These are phyloP conservation scores for Spea multiplicata DNA, from an alignment of 2,113 vertebrate genomes.

Conservation along the genomic window DNA sequence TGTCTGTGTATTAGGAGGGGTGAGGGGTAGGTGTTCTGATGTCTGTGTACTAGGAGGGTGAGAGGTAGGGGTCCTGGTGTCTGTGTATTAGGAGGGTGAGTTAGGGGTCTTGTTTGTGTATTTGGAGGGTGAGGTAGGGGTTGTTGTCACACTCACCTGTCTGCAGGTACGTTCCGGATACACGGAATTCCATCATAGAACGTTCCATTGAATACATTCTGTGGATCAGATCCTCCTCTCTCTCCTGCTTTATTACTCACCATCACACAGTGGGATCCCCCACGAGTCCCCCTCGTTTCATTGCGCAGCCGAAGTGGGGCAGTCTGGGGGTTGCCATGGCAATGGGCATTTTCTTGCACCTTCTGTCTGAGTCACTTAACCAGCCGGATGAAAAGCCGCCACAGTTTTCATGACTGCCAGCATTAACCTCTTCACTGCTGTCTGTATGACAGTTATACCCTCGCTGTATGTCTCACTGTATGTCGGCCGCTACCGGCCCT, in stretches of 20 bases:
- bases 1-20: conserved; percentile 13
- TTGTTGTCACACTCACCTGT: neutral
- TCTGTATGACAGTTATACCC: neutral
- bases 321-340: conserved; percentile 63
- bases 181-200: neutral
- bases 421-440: conserved; percentile 20
- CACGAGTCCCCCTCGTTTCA: conserved; percentile 36
- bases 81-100: neutral
- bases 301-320: conserved; percentile 67
- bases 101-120: neutral
- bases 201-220: neutral
- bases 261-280: conserved; percentile 16
- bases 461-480: neutral
- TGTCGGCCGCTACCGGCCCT: too few relatives aligned
- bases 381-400: conserved; percentile 7
- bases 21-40: neutral
- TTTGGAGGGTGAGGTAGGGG: neutral
- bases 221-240: too few relatives aligned
- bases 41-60: conserved; percentile 15
- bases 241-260: neutral
- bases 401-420: neutral
- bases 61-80: neutral
- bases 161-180: neutral
- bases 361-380: conserved; percentile 65
- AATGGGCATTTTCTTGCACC: conserved; percentile 65